phyloP scores from a whole-genome alignment of 1,140 invertebrate genomes.

The Pseudomyrmex sp. region DNA sequence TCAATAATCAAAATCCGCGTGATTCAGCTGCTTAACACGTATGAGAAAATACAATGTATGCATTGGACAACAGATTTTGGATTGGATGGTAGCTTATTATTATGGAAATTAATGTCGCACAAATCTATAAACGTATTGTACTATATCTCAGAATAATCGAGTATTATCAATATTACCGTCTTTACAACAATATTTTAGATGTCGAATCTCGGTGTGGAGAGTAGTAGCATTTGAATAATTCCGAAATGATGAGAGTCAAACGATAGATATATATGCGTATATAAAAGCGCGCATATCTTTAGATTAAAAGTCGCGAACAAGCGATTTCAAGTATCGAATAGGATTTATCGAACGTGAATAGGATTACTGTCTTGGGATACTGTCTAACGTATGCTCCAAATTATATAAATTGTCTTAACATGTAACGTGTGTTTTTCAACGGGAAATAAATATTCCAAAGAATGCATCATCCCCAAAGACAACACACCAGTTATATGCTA shows the following conservation, averaged over 20 bases:
- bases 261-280: constrained; percentile 8
- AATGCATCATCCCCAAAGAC: no score
- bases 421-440: not conserved
- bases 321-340: constrained; percentile 9
- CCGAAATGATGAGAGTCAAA: constrained; percentile 14
- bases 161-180: constrained; percentile 30
- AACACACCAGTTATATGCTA: not conserved
- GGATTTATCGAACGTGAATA: constrained; percentile 6
- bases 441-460: constrained; percentile 30
- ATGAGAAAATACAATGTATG: constrained; percentile 19
- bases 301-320: not conserved
- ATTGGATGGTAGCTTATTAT: constrained; percentile 11
- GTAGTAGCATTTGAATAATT: not conserved
- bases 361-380: not conserved
- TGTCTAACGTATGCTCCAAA: no score
- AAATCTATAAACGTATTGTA: constrained; percentile 32
- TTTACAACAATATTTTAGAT: constrained; percentile 6
- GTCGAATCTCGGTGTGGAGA: not conserved
- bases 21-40: constrained; percentile 30
- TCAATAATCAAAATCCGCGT: constrained; percentile 16
- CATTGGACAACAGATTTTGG: constrained; percentile 28
- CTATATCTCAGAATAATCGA: constrained; percentile 7
- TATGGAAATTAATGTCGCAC: constrained; percentile 24
- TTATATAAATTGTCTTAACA: not conserved
- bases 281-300: not conserved